These are phyloP conservation scores for Podiceps cristatus DNA, from an alignment of 2,113 vertebrate species.

Conservation along the genomic window DNA sequence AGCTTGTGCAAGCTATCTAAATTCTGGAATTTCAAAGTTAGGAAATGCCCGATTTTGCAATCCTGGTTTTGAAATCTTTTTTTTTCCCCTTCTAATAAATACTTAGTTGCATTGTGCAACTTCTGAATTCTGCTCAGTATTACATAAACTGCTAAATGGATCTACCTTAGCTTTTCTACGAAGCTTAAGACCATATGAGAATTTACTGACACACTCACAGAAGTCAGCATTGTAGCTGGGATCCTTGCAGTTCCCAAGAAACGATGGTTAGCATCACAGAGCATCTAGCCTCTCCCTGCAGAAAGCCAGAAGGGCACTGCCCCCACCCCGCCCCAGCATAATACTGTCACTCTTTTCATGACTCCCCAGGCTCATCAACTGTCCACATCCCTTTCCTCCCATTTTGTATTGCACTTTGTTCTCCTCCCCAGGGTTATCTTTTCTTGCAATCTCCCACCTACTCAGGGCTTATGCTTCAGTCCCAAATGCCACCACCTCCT, in stretches of 20 bases:
- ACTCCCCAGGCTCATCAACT: neutral
- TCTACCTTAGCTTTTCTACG: neutral
- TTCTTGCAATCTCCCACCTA: neutral
- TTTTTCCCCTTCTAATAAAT: neutral
- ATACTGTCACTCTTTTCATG: neutral
- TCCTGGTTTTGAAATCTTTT: neutral
- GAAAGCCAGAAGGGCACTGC: rapidly evolving
- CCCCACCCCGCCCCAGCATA: neutral
- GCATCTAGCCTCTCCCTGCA: neutral
- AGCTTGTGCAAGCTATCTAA: neutral
- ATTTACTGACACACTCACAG: neutral
- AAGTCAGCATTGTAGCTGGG: neutral
- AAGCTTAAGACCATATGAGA: neutral
- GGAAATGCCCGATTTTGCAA: neutral
- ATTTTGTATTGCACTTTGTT: neutral
- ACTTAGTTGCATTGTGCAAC: neutral
- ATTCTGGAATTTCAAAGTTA: neutral
- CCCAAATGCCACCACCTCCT: rapidly evolving
- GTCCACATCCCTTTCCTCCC: neutral
- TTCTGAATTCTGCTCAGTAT: neutral
- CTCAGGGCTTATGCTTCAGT: neutral
- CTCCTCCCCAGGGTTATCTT: neutral
- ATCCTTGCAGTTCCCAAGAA: neutral
- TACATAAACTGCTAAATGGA: neutral
- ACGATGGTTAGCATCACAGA: rapidly evolving